These are phyloP conservation scores for Clarias gariepinus DNA, from an alignment of 2,113 vertebrate genomes.

Conservation along the genomic window DNA sequence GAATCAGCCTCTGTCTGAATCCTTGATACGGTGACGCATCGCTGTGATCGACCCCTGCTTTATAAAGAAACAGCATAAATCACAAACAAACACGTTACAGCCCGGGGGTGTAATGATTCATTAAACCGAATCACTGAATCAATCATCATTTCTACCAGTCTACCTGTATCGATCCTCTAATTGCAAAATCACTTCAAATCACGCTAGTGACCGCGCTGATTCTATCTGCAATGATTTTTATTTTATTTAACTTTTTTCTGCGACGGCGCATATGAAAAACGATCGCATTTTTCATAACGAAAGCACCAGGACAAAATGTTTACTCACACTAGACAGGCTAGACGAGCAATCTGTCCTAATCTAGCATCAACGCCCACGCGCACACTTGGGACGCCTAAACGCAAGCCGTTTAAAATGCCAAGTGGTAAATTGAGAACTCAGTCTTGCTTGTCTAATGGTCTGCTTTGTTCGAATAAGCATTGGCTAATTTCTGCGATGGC, in stretches of 20 bases:
- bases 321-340: conserved; percentile 19
- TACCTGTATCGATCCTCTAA: conserved; percentile 29
- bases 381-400: conserved; percentile 11
- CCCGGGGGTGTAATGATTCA: conserved; percentile 17
- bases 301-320: conserved; percentile 22
- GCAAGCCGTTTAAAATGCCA: conserved; percentile 13
- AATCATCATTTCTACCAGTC: conserved; percentile 25
- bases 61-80: conserved; percentile 18
- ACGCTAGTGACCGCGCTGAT: background rate
- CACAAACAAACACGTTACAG: conserved; percentile 22
- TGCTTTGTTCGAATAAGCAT: conserved; percentile 24
- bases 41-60: background rate
- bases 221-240: conserved; percentile 9
- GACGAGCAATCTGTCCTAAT: conserved; percentile 30
- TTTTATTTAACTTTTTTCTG: background rate
- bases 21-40: background rate
- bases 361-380: background rate
- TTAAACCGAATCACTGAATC: conserved; percentile 41
- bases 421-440: conserved; percentile 22
- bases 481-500: conserved; percentile 8
- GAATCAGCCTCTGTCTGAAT: conserved; percentile 8
- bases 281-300: conserved; percentile 14
- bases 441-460: conserved; percentile 18
- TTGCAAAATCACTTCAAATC: conserved; percentile 18
- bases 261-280: conserved; percentile 1